Evolutionary conservation across 2,888 invertebrate genomes (phyloP).

Genomic region (Chrysolina oricalcia): DNA sequence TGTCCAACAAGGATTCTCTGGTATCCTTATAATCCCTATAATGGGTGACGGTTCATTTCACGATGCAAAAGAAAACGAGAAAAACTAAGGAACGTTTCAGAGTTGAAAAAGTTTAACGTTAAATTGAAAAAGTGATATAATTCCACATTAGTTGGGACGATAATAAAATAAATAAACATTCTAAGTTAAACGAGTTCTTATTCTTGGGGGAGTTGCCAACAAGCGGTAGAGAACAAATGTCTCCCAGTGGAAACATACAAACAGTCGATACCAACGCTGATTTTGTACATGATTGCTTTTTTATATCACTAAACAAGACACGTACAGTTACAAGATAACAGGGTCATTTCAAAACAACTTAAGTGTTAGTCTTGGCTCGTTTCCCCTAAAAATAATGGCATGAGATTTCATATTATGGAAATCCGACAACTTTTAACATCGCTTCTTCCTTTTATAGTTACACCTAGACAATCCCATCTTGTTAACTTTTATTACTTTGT

Average conservation of each 20-base stretch:
- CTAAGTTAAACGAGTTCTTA: slow-evolving; percentile 73
- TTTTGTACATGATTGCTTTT: slow-evolving; percentile 73
- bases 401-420: slow-evolving; percentile 65
- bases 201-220: slow-evolving; percentile 69
- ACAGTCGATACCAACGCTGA: slow-evolving; percentile 71
- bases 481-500: slow-evolving; percentile 57
- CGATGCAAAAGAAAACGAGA: not conserved
- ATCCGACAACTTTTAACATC: slow-evolving; percentile 49
- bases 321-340: slow-evolving; percentile 71
- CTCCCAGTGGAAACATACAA: slow-evolving; percentile 72
- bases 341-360: slow-evolving; percentile 70
- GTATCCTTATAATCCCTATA: not conserved
- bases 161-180: slow-evolving; percentile 73
- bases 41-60: not conserved
- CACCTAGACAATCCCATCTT: slow-evolving; percentile 55
- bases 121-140: slow-evolving; percentile 63
- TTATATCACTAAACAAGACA: slow-evolving; percentile 72
- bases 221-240: slow-evolving; percentile 68
- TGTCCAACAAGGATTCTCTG: not conserved
- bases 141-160: slow-evolving; percentile 70
- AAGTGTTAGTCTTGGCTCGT: slow-evolving; percentile 70
- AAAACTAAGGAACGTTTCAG: not conserved
- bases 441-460: slow-evolving; percentile 56
- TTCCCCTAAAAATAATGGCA: slow-evolving; percentile 69
- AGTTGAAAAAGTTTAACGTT: slow-evolving; percentile 37